These are phyloP conservation scores for Cephalophus harveyi DNA, from an alignment of 2,113 vertebrate genomes.

Conservation along the genomic window DNA sequence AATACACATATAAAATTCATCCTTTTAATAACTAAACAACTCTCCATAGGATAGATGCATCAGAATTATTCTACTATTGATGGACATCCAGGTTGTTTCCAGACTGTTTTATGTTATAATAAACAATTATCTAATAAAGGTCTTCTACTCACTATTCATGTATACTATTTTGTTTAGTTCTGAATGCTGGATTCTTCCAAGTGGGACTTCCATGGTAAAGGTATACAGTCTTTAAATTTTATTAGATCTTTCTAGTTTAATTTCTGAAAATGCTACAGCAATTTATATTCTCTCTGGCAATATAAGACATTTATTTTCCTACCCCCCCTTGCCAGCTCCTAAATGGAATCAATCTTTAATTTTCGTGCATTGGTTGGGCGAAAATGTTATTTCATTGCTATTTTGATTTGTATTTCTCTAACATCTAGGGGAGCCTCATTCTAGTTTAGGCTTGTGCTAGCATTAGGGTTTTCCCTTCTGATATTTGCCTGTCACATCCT, in stretches of 20 bases:
- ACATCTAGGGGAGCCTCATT: background rate
- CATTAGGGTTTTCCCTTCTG: background rate
- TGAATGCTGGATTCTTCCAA: background rate
- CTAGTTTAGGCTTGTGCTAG: background rate
- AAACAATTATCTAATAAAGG: slow-evolving; percentile 53
- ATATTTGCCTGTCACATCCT: background rate
- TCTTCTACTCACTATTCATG: background rate
- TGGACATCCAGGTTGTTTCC: background rate
- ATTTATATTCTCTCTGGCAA: background rate
- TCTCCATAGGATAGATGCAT: background rate
- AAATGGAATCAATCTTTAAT: slow-evolving; percentile 43
- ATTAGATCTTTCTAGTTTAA: slow-evolving; percentile 39
- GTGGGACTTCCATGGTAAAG: slow-evolving; percentile 2
- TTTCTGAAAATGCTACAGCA: slow-evolving; percentile 27
- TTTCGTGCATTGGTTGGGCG: background rate
- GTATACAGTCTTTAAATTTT: slow-evolving; percentile 11
- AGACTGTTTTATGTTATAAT: slow-evolving; percentile 29
- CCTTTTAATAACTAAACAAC: slow-evolving; percentile 32
- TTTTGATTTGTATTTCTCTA: slow-evolving; percentile 43
- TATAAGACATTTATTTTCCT: slow-evolving; percentile 11
- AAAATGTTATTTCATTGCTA: slow-evolving; percentile 9
- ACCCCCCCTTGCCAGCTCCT: background rate
- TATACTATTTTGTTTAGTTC: background rate
- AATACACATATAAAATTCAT: slow-evolving; percentile 30
- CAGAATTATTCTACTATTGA: slow-evolving; percentile 32